Conservation (phyloP, 1,140 invertebrate genomes). For the Oscheius sp. region DNA sequence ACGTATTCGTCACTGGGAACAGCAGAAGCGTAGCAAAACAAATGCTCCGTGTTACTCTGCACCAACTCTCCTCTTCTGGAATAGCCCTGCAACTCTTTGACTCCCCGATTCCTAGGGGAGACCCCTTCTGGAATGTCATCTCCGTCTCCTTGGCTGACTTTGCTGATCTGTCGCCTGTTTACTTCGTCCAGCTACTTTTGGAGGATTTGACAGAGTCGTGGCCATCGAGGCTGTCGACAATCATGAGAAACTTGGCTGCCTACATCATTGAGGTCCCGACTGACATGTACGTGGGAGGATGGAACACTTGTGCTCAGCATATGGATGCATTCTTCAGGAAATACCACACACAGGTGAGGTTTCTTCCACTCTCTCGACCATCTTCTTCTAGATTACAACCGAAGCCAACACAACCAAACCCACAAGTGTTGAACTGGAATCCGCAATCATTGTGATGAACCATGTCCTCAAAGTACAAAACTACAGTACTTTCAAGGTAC, state of each 20-base stretch:
- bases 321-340: slow-evolving; percentile 81
- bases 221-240: slow-evolving; percentile 58
- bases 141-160: slow-evolving; percentile 90
- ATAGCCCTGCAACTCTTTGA: slow-evolving; percentile 94
- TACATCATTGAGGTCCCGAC: slow-evolving; percentile 84
- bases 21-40: slow-evolving; percentile 90
- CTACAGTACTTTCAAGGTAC: slow-evolving; percentile 59
- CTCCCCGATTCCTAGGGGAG: slow-evolving; percentile 66
- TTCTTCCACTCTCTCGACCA: not conserved
- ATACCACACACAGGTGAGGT: slow-evolving; percentile 51
- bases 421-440: slow-evolving; percentile 62
- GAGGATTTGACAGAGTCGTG: slow-evolving; percentile 66
- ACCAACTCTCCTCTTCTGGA: slow-evolving; percentile 70
- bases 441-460: slow-evolving; percentile 79
- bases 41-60: slow-evolving; percentile 89
- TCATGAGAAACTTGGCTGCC: slow-evolving; percentile 82
- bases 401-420: slow-evolving; percentile 36
- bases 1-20: slow-evolving; percentile 78
- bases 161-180: slow-evolving; percentile 88
- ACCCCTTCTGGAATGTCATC: slow-evolving; percentile 83
- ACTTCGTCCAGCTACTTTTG: slow-evolving; percentile 82
- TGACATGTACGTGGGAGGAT: slow-evolving; percentile 65
- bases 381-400: slow-evolving; percentile 67
- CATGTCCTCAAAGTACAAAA: slow-evolving; percentile 80
- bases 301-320: slow-evolving; percentile 77